Percentiles rank a stretch among this genome's conserved stretches.
phyloP scores from a whole-genome alignment of 2,113 vertebrate species.

The Phalacrocorax brasilianus region DNA sequence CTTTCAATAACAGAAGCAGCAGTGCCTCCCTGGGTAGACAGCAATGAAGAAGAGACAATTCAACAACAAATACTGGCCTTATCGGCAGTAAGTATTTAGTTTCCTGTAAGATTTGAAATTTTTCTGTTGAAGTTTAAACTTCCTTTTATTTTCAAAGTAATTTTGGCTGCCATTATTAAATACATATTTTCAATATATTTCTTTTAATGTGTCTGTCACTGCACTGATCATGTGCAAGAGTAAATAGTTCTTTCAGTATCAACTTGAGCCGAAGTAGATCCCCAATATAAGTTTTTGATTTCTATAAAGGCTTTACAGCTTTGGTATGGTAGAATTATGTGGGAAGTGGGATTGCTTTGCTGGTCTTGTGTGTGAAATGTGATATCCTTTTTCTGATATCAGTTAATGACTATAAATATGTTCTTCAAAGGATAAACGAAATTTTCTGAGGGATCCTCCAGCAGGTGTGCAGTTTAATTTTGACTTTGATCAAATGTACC shows the following conservation, averaged over 20 bases:
- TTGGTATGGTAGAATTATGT: neutral
- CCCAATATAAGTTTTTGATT: neutral
- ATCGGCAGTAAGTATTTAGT: conserved; percentile 85
- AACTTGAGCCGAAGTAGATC: neutral
- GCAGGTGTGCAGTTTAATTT: conserved; percentile 92
- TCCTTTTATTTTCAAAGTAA: neutral
- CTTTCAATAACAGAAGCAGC: conserved; percentile 81
- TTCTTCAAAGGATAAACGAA: conserved; percentile 86
- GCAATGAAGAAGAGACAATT: conserved; percentile 96
- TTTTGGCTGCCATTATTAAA: neutral
- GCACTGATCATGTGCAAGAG: neutral
- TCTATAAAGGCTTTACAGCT: neutral
- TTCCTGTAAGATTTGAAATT: neutral
- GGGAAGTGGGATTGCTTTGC: neutral
- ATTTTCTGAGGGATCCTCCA: conserved; percentile 91
- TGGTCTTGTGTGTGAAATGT: neutral
- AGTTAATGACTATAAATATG: neutral
- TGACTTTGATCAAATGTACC: conserved; percentile 91
- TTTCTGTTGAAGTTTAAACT: neutral
- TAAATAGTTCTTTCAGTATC: neutral
- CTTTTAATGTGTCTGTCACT: neutral
- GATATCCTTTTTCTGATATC: neutral
- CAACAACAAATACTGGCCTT: conserved; percentile 95
- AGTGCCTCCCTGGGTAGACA: conserved; percentile 95
- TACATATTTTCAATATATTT: neutral